These are phyloP conservation scores for Sialis lutaria DNA, from an alignment of 2,888 invertebrate genomes.

Conservation along the genomic window DNA sequence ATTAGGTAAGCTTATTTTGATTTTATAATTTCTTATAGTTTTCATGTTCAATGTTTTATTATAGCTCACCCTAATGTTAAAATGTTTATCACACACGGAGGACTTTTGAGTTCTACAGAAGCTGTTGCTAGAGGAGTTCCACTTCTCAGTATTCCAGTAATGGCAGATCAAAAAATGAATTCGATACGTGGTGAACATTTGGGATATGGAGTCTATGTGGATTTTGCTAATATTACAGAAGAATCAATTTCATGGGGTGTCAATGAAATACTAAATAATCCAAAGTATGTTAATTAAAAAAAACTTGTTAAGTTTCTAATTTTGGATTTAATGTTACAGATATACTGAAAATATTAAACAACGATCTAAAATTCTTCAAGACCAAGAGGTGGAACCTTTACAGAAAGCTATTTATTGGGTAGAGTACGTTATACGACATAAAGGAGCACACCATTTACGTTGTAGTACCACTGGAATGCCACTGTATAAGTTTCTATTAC, in stretches of 20 bases:
- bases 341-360: constrained; percentile 6
- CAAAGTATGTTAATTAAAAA: constrained; percentile 11
- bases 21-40: constrained; percentile 10
- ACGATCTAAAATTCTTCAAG: constrained; percentile 6
- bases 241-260: constrained; percentile 21
- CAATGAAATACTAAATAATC: constrained; percentile 20
- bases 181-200: constrained; percentile 22
- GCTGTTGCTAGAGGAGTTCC: constrained; percentile 27
- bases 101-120: constrained; percentile 33
- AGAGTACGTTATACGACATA: constrained; percentile 5
- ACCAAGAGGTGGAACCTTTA: constrained; percentile 6
- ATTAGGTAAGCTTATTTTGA: constrained; percentile 8
- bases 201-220: constrained; percentile 22
- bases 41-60: background rate
- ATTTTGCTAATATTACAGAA: constrained; percentile 22
- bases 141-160: constrained; percentile 28
- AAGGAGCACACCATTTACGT: constrained; percentile 7
- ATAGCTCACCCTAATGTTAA: constrained; percentile 30
- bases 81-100: constrained; percentile 37
- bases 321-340: background rate
- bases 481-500: constrained; percentile 6
- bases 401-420: constrained; percentile 3
- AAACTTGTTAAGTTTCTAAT: background rate
- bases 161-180: constrained; percentile 27
- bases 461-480: constrained; percentile 3